Base-by-base conservation (phyloP, 2,113 vertebrate genomes). In the Dasyprocta punctata region DNA sequence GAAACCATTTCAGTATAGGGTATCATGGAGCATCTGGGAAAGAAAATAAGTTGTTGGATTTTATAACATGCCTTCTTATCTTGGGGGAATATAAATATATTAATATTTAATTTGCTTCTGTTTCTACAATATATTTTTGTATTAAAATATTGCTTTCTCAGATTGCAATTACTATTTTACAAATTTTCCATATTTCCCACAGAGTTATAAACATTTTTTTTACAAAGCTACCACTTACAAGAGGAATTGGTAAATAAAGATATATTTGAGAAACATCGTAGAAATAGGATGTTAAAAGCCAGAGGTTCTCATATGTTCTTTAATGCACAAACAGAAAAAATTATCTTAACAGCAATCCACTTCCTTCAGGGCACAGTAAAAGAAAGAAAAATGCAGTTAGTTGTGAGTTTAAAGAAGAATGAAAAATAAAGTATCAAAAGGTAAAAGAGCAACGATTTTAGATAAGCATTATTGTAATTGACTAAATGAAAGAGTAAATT, bases 61-160 rank as follows among this genome's bases (percentile, higher is more conserved):
- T 95, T 84, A 58, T 87, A 41, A 90, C 7, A n/a, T 82, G 0
- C 6, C 87, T 96, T 95, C 28, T 12, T 63, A 92, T 58, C 26
- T 77, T 88, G 33, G 82, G 26, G 10, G 8, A 77, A 71, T 78
- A 84, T 88, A 84, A 95, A 77, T 52, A 63, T 77, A 83, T 80
- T 96, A 85, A 90, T 91, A 96, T 91, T 84, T 71, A 92, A 86
- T 77, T 92, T 86, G 4, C 6, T 7, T 58, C 16, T 75, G 22
- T 71, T 82, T 56, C 44, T 78, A 5, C 1, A 83, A 84, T 86
- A 44, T n/a, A 30, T 38, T 90, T 84, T 73, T 81, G 11, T 82
- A 30, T 90, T 49, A 90, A 92, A 75, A 77, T 77, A 7, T 86
- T 87, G 26, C 2, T 88, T 85, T 91, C 24, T 90, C 7, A 13